These are phyloP conservation scores for Salarias fasciatus DNA, from an alignment of 2,797 vertebrate species.

Conservation along the genomic window DNA sequence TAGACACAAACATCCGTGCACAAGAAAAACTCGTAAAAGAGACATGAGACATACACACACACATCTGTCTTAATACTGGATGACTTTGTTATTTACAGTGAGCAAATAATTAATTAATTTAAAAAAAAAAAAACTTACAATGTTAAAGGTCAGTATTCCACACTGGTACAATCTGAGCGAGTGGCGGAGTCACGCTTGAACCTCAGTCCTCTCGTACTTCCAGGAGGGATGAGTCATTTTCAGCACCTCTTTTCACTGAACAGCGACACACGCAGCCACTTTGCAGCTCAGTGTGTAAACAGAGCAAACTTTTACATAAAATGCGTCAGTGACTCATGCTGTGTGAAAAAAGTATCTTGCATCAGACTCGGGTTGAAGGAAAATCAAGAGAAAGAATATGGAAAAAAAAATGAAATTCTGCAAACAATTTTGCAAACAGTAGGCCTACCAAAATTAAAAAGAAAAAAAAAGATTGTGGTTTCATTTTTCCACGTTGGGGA, in stretches of 20 bases:
- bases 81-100: conserved; percentile 37
- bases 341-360: no score
- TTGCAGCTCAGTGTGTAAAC: conserved; percentile 7
- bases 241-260: conserved; percentile 19
- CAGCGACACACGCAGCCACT: not conserved
- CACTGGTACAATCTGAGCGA: conserved; percentile 29
- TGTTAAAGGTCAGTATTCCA: conserved; percentile 54
- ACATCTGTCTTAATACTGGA: conserved; percentile 13
- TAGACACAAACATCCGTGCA: not conserved
- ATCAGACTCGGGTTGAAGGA: no score
- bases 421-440: no score
- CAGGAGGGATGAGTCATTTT: conserved; percentile 36
- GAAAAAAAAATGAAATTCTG: no score
- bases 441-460: no score
- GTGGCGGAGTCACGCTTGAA: conserved; percentile 12
- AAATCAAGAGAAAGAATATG: no score
- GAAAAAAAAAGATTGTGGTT: no score
- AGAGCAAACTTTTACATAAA: conserved; percentile 3
- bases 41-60: conserved; percentile 2
- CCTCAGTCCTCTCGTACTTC: conserved; percentile 36
- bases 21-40: conserved; percentile 10
- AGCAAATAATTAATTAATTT: no score
- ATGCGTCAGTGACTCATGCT: no score
- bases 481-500: no score
- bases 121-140: conserved; percentile 46